Percentiles rank a stretch among this genome's conserved stretches.
These are phyloP conservation scores for Brachypterus glaber DNA, from an alignment of 2,888 invertebrate species.

Conservation along the genomic window DNA sequence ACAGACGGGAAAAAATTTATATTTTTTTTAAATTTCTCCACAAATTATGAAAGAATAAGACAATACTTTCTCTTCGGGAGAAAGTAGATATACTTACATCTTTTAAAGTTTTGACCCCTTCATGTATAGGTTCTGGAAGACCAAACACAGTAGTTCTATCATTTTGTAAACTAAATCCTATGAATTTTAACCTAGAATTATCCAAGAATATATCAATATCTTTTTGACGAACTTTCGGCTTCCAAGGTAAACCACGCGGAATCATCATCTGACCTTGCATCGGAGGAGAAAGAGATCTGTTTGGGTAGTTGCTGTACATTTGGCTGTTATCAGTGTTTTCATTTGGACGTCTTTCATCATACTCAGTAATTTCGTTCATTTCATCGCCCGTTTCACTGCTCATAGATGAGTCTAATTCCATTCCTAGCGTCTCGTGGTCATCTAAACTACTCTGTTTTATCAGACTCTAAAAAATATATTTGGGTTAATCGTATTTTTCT, in stretches of 20 bases:
- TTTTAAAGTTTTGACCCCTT: conserved; percentile 84
- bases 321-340: conserved; percentile 44
- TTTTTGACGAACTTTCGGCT: conserved; percentile 88
- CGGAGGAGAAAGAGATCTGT: conserved; percentile 30
- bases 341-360: conserved; percentile 32
- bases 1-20: too few relatives aligned
- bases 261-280: conserved; percentile 20
- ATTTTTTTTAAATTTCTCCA: too few relatives aligned
- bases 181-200: conserved; percentile 86
- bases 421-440: conserved; percentile 63
- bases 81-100: conserved; percentile 47
- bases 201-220: conserved; percentile 91
- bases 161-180: conserved; percentile 82
- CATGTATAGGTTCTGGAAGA: conserved; percentile 92
- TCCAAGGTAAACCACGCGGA: conserved; percentile 74
- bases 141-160: conserved; percentile 88
- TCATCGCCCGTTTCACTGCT: conserved; percentile 53
- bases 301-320: conserved; percentile 43
- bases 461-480: conserved; percentile 53
- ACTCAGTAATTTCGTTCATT: conserved; percentile 41
- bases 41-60: too few relatives aligned
- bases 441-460: conserved; percentile 90
- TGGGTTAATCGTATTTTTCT: too few relatives aligned
- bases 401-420: conserved; percentile 59
- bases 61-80: too few relatives aligned